Percentiles rank a stretch among this genome's conserved stretches.
Evolutionary conservation across 2,113 vertebrate genomes (phyloP).

Genomic region (Gymnobelideus leadbeateri): DNA sequence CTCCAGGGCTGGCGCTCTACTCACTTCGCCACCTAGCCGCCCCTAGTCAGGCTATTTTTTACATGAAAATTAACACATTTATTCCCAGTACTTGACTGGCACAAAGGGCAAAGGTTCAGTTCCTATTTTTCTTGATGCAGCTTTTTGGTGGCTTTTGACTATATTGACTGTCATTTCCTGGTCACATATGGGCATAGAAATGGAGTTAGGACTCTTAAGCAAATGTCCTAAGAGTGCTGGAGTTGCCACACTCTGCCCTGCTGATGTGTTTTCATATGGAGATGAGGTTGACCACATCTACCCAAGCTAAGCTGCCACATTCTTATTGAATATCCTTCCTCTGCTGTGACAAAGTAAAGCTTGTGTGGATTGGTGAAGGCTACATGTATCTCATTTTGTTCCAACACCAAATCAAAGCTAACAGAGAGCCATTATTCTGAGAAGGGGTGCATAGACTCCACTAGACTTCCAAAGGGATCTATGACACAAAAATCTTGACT

Average conservation of each 20-base stretch:
- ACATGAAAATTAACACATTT: background rate
- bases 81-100: background rate
- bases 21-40: too few relatives aligned
- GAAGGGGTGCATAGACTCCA: background rate
- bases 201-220: background rate
- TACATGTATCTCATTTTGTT: background rate
- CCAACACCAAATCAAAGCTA: background rate
- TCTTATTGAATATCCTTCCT: background rate
- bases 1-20: too few relatives aligned
- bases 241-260: background rate
- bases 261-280: background rate
- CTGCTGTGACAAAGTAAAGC: background rate
- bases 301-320: background rate
- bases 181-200: background rate
- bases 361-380: background rate
- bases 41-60: too few relatives aligned
- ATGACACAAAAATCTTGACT: background rate
- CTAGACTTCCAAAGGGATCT: background rate
- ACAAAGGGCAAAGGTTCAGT: background rate
- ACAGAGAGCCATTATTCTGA: background rate
- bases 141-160: background rate
- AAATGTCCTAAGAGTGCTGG: background rate
- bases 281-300: background rate
- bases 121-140: background rate
- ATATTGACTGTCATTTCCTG: background rate